phyloP scores from a whole-genome alignment of 1,140 invertebrate genomes.

The Drosophila pseudoobscura region DNA sequence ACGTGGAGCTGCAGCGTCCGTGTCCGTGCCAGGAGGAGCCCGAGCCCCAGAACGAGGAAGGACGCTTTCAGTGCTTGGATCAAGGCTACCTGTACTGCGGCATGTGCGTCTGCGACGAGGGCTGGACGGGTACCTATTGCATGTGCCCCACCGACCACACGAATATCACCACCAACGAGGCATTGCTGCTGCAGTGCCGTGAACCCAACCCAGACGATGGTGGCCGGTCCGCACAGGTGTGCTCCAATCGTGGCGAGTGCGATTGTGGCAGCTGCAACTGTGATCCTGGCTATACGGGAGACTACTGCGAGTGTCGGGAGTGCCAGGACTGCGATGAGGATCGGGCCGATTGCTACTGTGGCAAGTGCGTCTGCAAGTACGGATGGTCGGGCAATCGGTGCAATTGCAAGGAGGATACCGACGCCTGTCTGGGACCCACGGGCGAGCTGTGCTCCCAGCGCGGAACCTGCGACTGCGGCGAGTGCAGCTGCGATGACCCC shows the following conservation, averaged over 20 bases:
- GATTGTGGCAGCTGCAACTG: conserved; percentile 84
- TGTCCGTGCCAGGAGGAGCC: conserved; percentile 67
- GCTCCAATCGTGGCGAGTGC: conserved; percentile 84
- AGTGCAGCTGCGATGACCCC: conserved; percentile 86
- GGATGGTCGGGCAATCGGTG: conserved; percentile 86
- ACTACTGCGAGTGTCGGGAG: conserved; percentile 84
- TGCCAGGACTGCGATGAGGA: conserved; percentile 84
- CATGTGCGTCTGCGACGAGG: conserved; percentile 85
- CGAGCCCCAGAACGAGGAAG: conserved; percentile 44
- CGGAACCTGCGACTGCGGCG: conserved; percentile 88
- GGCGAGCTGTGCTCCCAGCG: conserved; percentile 87
- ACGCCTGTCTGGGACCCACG: conserved; percentile 66
- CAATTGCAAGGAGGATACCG: conserved; percentile 63
- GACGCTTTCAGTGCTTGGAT: conserved; percentile 48
- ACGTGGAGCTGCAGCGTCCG: conserved; percentile 74
- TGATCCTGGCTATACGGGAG: conserved; percentile 83
- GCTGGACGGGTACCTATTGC: conserved; percentile 85
- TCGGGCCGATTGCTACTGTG: conserved; percentile 89
- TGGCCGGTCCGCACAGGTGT: conserved; percentile 17
- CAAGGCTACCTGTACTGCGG: conserved; percentile 85
- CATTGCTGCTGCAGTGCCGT: conserved; percentile 80
- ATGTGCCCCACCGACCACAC: conserved; percentile 83
- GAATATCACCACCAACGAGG: conserved; percentile 83
- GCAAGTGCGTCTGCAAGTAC: conserved; percentile 88
- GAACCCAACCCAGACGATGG: conserved; percentile 42